Evolutionary conservation across 2,888 invertebrate genomes (phyloP), one percentile per base, ranked within the genome.

Genomic region (Molanna angustata): DNA sequence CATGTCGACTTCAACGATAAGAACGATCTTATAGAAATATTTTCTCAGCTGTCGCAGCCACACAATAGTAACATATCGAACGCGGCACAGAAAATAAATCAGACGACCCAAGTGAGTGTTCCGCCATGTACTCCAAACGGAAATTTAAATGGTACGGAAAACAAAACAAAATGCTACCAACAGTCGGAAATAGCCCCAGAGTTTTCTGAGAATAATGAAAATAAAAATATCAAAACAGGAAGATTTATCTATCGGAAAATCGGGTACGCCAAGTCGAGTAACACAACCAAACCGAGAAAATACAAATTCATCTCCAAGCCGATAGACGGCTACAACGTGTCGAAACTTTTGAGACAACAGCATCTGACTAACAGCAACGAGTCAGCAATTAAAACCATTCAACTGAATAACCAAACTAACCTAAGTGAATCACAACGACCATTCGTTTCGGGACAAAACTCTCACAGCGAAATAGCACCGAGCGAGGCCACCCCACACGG

Each of bases 71-170:
- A 50, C 16, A 14, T 35, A 35, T 27, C 46, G 39, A 49, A 21
- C 17, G 41, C 22, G 31, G 13, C 20, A 27, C 33, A 52, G 45
- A 56, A 52, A 48, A 41, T 40, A 41, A 21, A 52, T 44, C 39
- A 35, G 33, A 43, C 45, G 27, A 35, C 27, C 19, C 31, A 52
- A 44, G 49, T 43, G 27, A 49, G 41, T 45, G 49, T 52, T 45
- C 43, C 53, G 17, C 40, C 35, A 35, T 56, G 56, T 47, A 50
- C 20, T 31, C 16, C 27, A 27, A 20, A 53, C 57, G 57, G 57
- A 57, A 54, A 57, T 54, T 54, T 35, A 54, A 57, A 57, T 51
- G 57, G 57, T 48, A 54, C 57, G 57, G 57, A 57, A 54, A 54
- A 57, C 57, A 57, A 54, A 54, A 57, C 54, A 43, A 54, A 57